Evolutionary conservation across 2,888 invertebrate genomes (phyloP).

Genomic region (Ephialtes manifestator): DNA sequence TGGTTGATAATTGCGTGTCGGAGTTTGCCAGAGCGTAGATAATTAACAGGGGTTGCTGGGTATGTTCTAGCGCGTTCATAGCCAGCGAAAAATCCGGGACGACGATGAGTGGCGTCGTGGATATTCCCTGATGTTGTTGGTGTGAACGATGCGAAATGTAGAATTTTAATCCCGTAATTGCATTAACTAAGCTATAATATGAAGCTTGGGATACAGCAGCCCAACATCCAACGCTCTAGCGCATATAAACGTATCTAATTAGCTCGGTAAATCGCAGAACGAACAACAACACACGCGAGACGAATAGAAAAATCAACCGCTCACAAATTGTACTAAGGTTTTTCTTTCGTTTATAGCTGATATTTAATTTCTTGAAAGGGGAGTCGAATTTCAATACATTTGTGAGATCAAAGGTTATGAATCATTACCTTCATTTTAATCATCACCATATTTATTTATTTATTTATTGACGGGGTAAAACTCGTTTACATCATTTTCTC

Average conservation of each 20-base stretch:
- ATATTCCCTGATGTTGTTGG: conserved; percentile 5
- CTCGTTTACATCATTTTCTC: too few relatives aligned
- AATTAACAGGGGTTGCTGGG: conserved; percentile 29
- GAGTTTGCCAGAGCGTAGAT: conserved; percentile 28
- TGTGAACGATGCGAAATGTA: conserved; percentile 23
- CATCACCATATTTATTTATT: neutral
- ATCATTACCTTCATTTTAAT: neutral
- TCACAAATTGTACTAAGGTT: neutral
- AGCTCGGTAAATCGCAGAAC: conserved; percentile 18
- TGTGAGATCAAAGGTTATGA: neutral
- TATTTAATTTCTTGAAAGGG: neutral
- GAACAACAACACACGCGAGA: neutral
- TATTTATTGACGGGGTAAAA: too few relatives aligned
- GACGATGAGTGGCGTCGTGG: conserved; percentile 8
- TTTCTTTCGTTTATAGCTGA: neutral
- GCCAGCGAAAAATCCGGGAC: conserved; percentile 13
- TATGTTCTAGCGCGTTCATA: neutral
- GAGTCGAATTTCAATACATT: neutral
- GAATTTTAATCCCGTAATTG: conserved; percentile 38
- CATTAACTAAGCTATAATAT: conserved; percentile 5
- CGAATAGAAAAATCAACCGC: conserved; percentile 10
- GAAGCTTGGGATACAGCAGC: neutral
- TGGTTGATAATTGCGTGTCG: conserved; percentile 35
- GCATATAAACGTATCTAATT: conserved; percentile 18
- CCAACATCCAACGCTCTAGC: neutral